A percentile compares a stretch with the other conserved stretches of the same genome.
These are phyloP conservation scores for Orchesella flavescens DNA, from an alignment of 2,888 invertebrate genomes.

Conservation along the genomic window DNA sequence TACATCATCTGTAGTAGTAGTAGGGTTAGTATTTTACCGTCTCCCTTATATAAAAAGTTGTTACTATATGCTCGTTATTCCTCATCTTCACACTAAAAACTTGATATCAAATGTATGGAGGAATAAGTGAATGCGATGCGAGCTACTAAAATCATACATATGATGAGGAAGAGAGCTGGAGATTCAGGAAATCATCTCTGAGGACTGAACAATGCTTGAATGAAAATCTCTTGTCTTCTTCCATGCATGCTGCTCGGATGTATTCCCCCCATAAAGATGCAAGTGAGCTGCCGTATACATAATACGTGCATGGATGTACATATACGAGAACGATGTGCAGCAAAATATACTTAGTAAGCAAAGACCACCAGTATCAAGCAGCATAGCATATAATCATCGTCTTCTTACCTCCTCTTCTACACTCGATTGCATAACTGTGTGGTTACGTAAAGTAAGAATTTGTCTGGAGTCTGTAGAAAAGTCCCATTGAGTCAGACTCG, in stretches of 20 bases:
- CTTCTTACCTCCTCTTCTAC: background rate
- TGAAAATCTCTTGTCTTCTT: slow-evolving; percentile 1
- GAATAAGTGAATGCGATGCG: slow-evolving; percentile 15
- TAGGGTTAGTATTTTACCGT: background rate
- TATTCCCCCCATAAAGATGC: background rate
- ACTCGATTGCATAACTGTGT: background rate
- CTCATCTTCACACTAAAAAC: slow-evolving; percentile 50
- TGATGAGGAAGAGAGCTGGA: slow-evolving; percentile 22
- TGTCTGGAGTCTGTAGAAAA: background rate
- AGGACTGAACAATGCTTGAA: slow-evolving; percentile 45
- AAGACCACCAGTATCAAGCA: background rate
- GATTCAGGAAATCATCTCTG: slow-evolving; percentile 53
- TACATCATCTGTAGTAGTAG: slow-evolving; percentile 23
- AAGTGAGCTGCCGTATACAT: background rate
- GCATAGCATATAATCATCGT: slow-evolving; percentile 1
- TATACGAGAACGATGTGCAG: too few species aligned
- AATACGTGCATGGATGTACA: background rate
- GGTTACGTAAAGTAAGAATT: background rate
- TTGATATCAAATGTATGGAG: slow-evolving; percentile 13
- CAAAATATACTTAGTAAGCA: background rate
- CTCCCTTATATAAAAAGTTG: background rate
- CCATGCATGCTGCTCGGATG: background rate
- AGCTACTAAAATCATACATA: background rate
- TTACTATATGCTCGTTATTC: slow-evolving; percentile 33
- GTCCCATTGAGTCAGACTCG: background rate